Conservation (phyloP, 2,797 vertebrate genomes). For the Crenichthys baileyi region DNA sequence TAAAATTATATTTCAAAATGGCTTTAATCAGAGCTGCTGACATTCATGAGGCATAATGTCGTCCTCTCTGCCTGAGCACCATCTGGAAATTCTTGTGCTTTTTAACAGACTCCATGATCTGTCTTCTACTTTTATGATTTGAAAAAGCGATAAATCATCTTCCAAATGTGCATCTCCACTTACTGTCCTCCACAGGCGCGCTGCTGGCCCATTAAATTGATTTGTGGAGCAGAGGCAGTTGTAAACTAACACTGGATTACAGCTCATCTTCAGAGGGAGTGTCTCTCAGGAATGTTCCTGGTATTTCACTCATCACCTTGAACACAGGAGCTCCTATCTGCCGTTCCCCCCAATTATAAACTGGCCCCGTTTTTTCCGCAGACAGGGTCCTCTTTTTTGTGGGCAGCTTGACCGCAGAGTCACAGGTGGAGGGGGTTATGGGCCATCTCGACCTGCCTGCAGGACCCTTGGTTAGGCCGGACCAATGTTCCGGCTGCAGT, state of each 20-base stretch:
- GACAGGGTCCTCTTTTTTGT: constrained; percentile 70
- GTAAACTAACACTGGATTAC: constrained; percentile 39
- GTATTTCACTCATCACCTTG: constrained; percentile 44
- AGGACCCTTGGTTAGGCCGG: constrained; percentile 47
- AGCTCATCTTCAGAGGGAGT: constrained; percentile 33
- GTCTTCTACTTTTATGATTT: constrained; percentile 19
- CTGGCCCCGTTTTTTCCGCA: constrained; percentile 22
- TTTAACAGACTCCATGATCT: constrained; percentile 31
- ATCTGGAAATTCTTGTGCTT: constrained; percentile 59
- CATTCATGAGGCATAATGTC: constrained; percentile 60
- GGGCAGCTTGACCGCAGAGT: constrained; percentile 54
- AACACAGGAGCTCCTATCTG: constrained; percentile 38
- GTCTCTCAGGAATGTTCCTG: constrained; percentile 48
- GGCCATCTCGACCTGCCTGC: constrained; percentile 51
- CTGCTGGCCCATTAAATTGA: constrained; percentile 27
- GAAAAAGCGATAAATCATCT: constrained; percentile 19
- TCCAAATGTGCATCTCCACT: constrained; percentile 25
- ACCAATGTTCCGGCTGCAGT: constrained; percentile 70
- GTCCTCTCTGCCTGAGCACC: constrained; percentile 50
- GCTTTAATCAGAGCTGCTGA: constrained; percentile 70
- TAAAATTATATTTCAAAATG: too few species aligned
- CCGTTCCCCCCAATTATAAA: too few species aligned
- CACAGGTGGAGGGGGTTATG: constrained; percentile 43
- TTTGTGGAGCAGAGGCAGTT: constrained; percentile 21
- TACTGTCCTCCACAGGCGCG: constrained; percentile 30